phyloP scores from a whole-genome alignment of 2,113 vertebrate genomes.

The Halichoerus grypus region DNA sequence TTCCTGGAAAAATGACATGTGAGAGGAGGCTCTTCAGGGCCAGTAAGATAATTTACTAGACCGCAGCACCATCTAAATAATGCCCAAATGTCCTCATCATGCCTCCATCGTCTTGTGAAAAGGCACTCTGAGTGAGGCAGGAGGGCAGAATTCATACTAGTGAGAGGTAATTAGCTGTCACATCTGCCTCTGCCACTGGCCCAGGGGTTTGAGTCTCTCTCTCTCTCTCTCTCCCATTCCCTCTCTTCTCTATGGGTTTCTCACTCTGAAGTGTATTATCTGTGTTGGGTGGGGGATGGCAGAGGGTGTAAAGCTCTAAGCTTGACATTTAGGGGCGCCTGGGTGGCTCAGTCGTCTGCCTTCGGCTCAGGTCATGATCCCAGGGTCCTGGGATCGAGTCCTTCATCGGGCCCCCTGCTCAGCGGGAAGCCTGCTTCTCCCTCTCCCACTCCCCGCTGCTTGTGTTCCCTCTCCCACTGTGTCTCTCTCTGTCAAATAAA shows the following conservation, averaged over 20 bases:
- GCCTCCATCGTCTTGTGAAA: constrained; percentile 52
- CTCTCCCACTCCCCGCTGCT: too few relatives aligned
- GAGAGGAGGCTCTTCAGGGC: constrained; percentile 59
- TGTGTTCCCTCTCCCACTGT: too few relatives aligned
- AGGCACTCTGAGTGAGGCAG: constrained; percentile 53
- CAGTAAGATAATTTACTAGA: constrained; percentile 68
- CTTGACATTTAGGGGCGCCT: background rate
- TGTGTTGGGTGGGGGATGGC: background rate
- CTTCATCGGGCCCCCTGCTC: too few relatives aligned
- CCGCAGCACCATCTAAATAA: constrained; percentile 59
- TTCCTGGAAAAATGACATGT: constrained; percentile 18
- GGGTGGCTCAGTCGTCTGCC: too few relatives aligned
- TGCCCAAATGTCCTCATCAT: constrained; percentile 69
- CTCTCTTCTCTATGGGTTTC: background rate
- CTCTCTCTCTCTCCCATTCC: background rate
- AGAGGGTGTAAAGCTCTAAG: background rate
- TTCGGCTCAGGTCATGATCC: too few relatives aligned
- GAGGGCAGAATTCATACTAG: constrained; percentile 57
- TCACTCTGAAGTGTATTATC: background rate
- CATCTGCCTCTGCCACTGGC: constrained; percentile 7
- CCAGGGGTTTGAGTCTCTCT: background rate
- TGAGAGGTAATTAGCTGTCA: constrained; percentile 59
- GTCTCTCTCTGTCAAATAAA: too few relatives aligned
- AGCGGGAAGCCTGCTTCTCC: too few relatives aligned
- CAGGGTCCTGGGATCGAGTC: too few relatives aligned